Conservation (phyloP, 2,888 invertebrate genomes). For the Philaethria dido region DNA sequence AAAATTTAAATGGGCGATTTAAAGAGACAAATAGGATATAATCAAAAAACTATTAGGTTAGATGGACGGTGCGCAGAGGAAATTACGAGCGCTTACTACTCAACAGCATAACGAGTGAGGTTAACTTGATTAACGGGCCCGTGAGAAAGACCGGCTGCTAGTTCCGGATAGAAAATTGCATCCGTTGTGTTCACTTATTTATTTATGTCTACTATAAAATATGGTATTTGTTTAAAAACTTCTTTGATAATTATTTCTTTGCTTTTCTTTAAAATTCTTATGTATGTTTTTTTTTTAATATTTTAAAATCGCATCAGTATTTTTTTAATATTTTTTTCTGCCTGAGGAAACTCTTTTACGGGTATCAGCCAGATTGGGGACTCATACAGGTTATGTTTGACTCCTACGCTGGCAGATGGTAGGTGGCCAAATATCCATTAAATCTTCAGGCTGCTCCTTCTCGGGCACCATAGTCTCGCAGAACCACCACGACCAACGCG, state of each 20-base stretch:
- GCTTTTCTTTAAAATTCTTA: too few relatives aligned
- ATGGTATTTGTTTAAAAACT: not conserved
- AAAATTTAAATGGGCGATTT: not conserved
- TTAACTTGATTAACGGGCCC: constrained; percentile 36
- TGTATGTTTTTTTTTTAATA: too few relatives aligned
- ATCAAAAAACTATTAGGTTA: constrained; percentile 20
- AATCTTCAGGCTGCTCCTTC: too few relatives aligned
- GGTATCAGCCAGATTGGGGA: too few relatives aligned
- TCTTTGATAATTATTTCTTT: not conserved
- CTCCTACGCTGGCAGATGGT: too few relatives aligned
- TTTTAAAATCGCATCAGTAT: too few relatives aligned
- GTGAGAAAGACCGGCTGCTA: constrained; percentile 25
- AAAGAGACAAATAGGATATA: not conserved
- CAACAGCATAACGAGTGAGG: constrained; percentile 23
- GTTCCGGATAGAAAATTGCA: constrained; percentile 23
- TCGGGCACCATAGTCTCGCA: too few relatives aligned
- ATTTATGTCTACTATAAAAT: constrained; percentile 5
- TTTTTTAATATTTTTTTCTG: too few relatives aligned
- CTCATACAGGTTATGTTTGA: too few relatives aligned
- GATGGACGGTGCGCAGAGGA: constrained; percentile 28
- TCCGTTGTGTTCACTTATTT: constrained; percentile 15
- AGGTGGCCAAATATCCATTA: too few relatives aligned
- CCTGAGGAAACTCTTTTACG: too few relatives aligned
- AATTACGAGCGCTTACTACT: constrained; percentile 34
- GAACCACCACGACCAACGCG: too few relatives aligned